phyloP scores from a whole-genome alignment of 1,140 invertebrate genomes.

The Sweltsa coloradensis region DNA sequence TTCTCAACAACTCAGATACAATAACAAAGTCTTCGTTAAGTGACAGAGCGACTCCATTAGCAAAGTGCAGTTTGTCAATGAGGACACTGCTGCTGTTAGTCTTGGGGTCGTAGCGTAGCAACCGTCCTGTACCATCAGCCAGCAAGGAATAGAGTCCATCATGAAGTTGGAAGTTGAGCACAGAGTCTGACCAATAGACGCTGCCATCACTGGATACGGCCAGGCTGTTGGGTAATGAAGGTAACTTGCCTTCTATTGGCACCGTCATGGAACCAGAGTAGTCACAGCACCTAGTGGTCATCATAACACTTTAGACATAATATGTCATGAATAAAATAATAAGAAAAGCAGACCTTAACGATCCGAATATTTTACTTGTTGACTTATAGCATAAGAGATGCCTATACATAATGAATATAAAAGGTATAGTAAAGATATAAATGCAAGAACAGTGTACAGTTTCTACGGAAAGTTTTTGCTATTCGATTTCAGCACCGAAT shows the following conservation, averaged over 20 bases:
- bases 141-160: conserved; percentile 45
- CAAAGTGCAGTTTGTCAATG: conserved; percentile 54
- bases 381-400: background rate
- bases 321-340: conserved; percentile 35
- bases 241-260: conserved; percentile 43
- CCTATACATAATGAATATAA: too few relatives aligned
- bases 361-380: background rate
- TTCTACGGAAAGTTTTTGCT: too few relatives aligned
- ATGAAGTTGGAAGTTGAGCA: conserved; percentile 43
- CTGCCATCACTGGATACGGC: conserved; percentile 58
- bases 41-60: conserved; percentile 69
- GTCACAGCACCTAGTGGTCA: too few relatives aligned
- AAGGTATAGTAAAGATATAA: too few relatives aligned
- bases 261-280: too few relatives aligned
- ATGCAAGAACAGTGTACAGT: too few relatives aligned
- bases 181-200: conserved; percentile 68
- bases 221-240: conserved; percentile 45
- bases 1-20: conserved; percentile 45
- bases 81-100: conserved; percentile 51
- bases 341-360: conserved; percentile 15
- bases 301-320: conserved; percentile 36
- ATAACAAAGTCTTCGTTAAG: conserved; percentile 60
- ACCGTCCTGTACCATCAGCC: conserved; percentile 62
- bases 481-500: too few relatives aligned
- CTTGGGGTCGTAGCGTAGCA: conserved; percentile 44